Base-by-base conservation (phyloP, 2,113 vertebrate genomes). In the Hippocampus mohnikei region DNA sequence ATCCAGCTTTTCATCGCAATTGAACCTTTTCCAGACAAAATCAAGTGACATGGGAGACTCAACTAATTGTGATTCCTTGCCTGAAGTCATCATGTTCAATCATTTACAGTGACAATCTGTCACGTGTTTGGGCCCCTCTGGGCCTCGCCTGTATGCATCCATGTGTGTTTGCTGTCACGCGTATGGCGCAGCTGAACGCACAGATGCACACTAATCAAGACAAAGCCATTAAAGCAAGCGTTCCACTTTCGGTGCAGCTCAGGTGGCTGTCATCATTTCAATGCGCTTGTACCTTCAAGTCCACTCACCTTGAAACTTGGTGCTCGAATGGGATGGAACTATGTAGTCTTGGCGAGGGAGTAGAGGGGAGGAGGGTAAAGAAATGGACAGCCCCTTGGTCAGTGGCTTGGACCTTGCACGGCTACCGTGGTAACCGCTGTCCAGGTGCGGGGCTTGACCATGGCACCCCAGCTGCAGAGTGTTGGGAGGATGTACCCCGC, bases 291-390 rank as follows among this genome's bases (percentile, higher is more conserved):
- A 76, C 75, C 61, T 56, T 73, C 77, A 42, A 42, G 8, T 59
- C 0, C 64, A 84, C 88, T 71, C 92, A 98, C 96, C 96, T 95
- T 95, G 93, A 53, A 96, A 96, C 78, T 92, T 95, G 83, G 93
- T 92, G 89, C 81, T 94, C 13, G 92, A 83, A 59, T 93, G 94
- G 20, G 95, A 91, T 48, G 93, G 94, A 67, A 90, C 78, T 13
- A 94, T 71, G 78, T 92, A 91, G 55, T 94, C 87, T 85, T 95
- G 95, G 50, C 94, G 94, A 37, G 96, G 95, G 70, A 98, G 92
- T 71, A 98, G 88, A 12, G 96, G 97, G 0, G 97, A 99, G 16
- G 97, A 96, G 0, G 97, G 97, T 69, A 99, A 81, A 0, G 97
- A 99, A 87, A 98, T 93, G 1, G 97, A 99, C 59, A 94, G 91